Percentiles rank a stretch among this genome's conserved stretches.
These are phyloP conservation scores for Bufo bufo DNA, from an alignment of 2,113 vertebrate species.

Conservation along the genomic window DNA sequence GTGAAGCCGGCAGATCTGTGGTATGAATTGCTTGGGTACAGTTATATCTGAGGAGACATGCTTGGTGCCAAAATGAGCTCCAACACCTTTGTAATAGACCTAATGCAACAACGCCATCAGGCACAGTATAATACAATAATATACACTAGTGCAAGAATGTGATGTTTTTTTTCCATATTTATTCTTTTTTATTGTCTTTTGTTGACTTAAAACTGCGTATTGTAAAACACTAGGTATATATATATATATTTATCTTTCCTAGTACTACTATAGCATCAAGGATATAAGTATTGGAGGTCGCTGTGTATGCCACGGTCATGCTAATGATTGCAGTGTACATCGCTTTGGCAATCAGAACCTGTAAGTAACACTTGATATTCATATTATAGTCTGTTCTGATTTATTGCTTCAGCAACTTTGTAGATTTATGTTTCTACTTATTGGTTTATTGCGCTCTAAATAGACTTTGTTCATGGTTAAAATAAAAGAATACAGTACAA, in stretches of 20 bases:
- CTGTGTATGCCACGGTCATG: constrained; percentile 92
- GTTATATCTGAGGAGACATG: too few relatives aligned
- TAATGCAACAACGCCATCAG: too few relatives aligned
- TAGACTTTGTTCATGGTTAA: not conserved
- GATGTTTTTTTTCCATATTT: too few relatives aligned
- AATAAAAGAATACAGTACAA: too few relatives aligned
- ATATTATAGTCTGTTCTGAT: not conserved
- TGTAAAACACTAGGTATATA: not conserved
- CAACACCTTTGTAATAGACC: too few relatives aligned
- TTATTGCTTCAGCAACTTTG: not conserved
- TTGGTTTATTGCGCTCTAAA: not conserved
- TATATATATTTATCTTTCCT: constrained; percentile 35
- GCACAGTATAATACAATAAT: too few relatives aligned
- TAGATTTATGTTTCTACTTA: not conserved
- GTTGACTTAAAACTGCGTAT: not conserved
- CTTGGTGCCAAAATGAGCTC: too few relatives aligned
- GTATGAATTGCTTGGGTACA: not conserved
- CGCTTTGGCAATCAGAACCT: constrained; percentile 69
- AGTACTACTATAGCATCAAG: constrained; percentile 97
- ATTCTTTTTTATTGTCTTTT: too few relatives aligned
- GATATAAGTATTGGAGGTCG: constrained; percentile 90
- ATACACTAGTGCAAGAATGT: too few relatives aligned
- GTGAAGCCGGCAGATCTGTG: not conserved
- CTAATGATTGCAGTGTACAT: constrained; percentile 75
- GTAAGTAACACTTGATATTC: constrained; percentile 69